Evolutionary conservation across 64 coral and sea anemone species (phyloP), one percentile per base, ranked within the genome.

Genomic region (Pachyseris speciosa): DNA sequence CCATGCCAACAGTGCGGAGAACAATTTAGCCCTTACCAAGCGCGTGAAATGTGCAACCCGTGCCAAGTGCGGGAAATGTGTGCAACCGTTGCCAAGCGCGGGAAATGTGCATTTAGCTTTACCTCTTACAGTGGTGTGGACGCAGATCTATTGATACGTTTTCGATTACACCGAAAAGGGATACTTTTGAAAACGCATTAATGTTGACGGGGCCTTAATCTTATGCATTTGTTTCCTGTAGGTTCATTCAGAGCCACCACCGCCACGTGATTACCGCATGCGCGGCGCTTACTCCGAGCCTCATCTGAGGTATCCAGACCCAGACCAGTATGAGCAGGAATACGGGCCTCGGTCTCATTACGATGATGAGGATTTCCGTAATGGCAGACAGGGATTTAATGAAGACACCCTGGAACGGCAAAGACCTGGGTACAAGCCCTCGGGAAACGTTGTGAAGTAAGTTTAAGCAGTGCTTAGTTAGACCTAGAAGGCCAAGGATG

Each of bases 391-490:
- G 36, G 77, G 77, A 17, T 81, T 81, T 24, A 81, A 63, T n/a
- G 77, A 81, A 34, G 77, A 81, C 19, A 81, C 77, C 20, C n/a
- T 81, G 36, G 77, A 81, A 11, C 33, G 77, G 10, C 77, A 81
- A 22, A 97, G 89, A 44, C 95, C 95, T 30, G 90, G 90, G 2
- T 97, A 97, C 48, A 97, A 93, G 31, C 95, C 95, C 13, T 53
- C 70, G 10, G 95, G 95, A 5, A 84, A 96, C n/a, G 31, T 92
- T 39, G 91, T 97, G 7, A 93, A 80, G 95, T 97, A 69, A 80
- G 91, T 92, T 27, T 20, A 26, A 65, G 22, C 29, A 5, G 15
- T 60, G 8, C 2, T n/a, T n/a, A n/a, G n/a, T n/a, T n/a, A n/a
- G n/a, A n/a, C n/a, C n/a, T n/a, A n/a, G n/a, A n/a, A n/a, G n/a